Base-by-base conservation (phyloP, 2,113 vertebrate species). In the Morone chrysops region DNA sequence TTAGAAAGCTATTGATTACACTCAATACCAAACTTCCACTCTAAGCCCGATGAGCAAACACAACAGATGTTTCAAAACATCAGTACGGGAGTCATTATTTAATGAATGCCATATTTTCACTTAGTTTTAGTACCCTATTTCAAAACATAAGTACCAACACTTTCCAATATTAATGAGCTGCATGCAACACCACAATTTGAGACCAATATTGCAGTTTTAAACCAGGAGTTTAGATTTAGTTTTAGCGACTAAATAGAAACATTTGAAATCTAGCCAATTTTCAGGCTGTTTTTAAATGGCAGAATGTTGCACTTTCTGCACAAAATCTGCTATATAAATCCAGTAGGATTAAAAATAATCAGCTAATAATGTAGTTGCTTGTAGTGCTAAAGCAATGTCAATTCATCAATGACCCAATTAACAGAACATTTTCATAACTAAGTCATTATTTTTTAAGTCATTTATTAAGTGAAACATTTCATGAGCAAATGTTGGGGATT, bases 1-100 rank as follows among this genome's bases (percentile, higher is more conserved):
- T 92, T 93, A 91, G 81, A 86, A 89, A 88, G 70, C 87, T 92
- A 92, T 92, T 93, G 92, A 94, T 94, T 93, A 87, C 67, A 75
- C 67, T 91, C 83, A 78, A 83, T 86, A 90, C 31, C 86, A 74
- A 90, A 79, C 80, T 83, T 91, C 84, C 59, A 86, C 79, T 88
- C 74, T 68, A 72, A 68, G 83, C 75, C 63, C 68, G 82, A 87
- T 86, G 71, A 89, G 80, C 48, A 80, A 86, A 81, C 74, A 63
- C 81, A 90, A 75, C 93, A 93, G 89, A 91, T 93, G 93, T 85
- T 90, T 72, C 40, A 71, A 81, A 83, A 85, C 78, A 89, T 85
- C 82, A 83, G 80, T 83, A 85, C 63, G 67, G 57, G 56, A 85
- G 41, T 87, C 56, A 80, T 85, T 87, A 84, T 90, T 93, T 92